phyloP scores from a whole-genome alignment of 2,113 vertebrate species.

The Cottus gobio region DNA sequence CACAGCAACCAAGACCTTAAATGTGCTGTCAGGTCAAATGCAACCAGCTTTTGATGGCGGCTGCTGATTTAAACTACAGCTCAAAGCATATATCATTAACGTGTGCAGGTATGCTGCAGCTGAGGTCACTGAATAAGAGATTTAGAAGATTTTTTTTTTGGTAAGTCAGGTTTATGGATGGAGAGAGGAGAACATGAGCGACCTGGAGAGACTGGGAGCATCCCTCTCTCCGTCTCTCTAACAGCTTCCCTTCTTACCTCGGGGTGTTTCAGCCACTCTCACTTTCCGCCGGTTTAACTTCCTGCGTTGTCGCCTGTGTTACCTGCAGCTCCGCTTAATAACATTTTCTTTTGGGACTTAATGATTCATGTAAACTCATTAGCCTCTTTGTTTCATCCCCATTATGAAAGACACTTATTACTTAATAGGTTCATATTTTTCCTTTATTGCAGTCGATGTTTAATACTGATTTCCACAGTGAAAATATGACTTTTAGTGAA shows the following conservation, averaged over 20 bases:
- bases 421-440: conserved; percentile 7
- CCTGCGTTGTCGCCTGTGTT: neutral
- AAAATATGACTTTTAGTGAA: neutral
- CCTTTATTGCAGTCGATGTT: neutral
- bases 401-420: conserved; percentile 7
- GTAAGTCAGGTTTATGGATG: conserved; percentile 26
- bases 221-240: conserved; percentile 2
- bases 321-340: conserved; percentile 1
- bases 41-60: conserved; percentile 14
- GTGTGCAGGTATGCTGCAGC: conserved; percentile 17
- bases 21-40: conserved; percentile 29
- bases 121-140: conserved; percentile 21
- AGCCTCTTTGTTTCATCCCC: neutral
- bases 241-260: conserved; percentile 1
- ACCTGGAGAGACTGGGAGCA: conserved; percentile 30
- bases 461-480: conserved; percentile 11
- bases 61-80: conserved; percentile 23
- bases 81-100: conserved; percentile 55
- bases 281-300: neutral
- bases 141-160: conserved; percentile 3
- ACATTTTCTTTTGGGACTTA: conserved; percentile 9
- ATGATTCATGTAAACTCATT: conserved; percentile 24
- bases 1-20: conserved; percentile 13
- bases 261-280: conserved; percentile 5
- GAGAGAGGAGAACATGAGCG: conserved; percentile 7